Evolutionary conservation across 2,888 invertebrate genomes (phyloP), one percentile per base, ranked within the genome.

Genomic region (Deladenus siricidicola): DNA sequence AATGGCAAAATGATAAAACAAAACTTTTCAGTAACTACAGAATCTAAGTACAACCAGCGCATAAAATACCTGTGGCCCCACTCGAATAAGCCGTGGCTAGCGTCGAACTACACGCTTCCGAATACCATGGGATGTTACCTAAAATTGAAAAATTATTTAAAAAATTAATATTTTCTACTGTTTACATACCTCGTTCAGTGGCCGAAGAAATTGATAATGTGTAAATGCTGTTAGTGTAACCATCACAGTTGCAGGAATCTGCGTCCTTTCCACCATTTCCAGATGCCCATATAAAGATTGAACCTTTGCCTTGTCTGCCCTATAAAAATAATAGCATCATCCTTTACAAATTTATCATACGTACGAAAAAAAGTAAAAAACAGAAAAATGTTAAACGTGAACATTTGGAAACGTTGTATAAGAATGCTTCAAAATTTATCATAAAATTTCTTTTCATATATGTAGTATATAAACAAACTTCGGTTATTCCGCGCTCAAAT

Each of bases 231-330:
- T 96, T 98, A 58, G 96, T 96, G 82, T 98, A 98, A 28, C 96
- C 96, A 81, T 98, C 98, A 82, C 96, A 98, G 81, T 96, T 96
- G 82, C 98, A 98, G 81, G 92, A 93, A 80, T 93, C 93, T 73
- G 89, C 73, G 60, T 79, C 76, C 59, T 76, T 76, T 28, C 96
- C 94, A 2, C 96, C 96, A 81, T 98, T 98, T 44, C 96, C 96
- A 0, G 92, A 93, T 0, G 96, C 96, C 96, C 96, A 98, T 1
- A 98, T 89, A 83, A 93, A 98, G 73, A 98, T 96, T 24, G 93
- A 94, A 14, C 94, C 94, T 81, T 89, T 88, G 30, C 93, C 92
- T 68, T 85, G 85, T 4, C 94, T 87, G 62, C 93, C 93, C 88
- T 89, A 52, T 34, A 58, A 14, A 28, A 39, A 51, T 39, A n/a